Percentiles rank a stretch among this genome's conserved stretches.
Conservation (phyloP, 2,797 vertebrate species). For the Varecia variegata region DNA sequence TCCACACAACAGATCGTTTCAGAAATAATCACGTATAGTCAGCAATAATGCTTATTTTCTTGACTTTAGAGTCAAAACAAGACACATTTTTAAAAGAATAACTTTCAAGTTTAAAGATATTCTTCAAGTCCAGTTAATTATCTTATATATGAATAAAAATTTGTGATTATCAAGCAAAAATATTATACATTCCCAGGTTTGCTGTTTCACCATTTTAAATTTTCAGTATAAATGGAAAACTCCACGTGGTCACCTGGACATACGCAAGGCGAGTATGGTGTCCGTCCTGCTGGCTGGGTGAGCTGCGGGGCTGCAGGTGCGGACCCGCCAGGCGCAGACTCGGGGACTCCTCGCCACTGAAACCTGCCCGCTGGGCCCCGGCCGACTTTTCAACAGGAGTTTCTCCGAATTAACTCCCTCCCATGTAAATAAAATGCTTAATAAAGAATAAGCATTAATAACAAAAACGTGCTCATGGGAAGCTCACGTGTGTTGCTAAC, state of each 20-base stretch:
- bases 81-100: neutral
- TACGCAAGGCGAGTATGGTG: fast-evolving
- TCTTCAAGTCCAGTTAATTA: neutral
- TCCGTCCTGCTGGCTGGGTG: neutral
- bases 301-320: neutral
- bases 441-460: neutral
- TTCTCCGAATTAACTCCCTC: neutral
- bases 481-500: neutral
- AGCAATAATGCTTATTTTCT: neutral
- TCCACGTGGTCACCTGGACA: neutral
- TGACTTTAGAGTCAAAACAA: neutral
- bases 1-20: neutral
- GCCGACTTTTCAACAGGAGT: neutral
- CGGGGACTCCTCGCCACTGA: fast-evolving
- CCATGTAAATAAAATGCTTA: neutral
- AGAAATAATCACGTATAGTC: neutral
- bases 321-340: neutral
- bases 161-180: neutral
- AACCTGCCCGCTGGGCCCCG: no score
- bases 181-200: neutral
- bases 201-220: neutral
- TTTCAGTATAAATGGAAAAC: neutral
- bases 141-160: neutral
- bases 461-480: neutral
- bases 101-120: neutral